phyloP scores from a whole-genome alignment of 2,113 vertebrate species.

The Ancistrus triradiatus region DNA sequence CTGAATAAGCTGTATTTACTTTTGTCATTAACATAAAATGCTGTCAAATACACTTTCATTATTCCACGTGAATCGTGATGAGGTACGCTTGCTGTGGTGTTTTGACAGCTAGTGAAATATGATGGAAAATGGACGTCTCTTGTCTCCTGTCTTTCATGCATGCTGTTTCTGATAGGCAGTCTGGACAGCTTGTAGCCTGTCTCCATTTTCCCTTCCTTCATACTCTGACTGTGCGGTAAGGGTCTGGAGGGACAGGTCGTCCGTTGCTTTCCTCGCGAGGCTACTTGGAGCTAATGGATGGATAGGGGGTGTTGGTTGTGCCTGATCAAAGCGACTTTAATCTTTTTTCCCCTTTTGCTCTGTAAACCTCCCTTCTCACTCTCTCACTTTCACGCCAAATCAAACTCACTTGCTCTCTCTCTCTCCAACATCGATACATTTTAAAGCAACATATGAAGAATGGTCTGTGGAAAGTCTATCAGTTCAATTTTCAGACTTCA shows the following conservation, averaged over 20 bases:
- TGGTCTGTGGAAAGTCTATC: no score
- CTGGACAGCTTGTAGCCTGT: slow-evolving; percentile 2
- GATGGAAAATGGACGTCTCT: neutral
- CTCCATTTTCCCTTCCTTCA: neutral
- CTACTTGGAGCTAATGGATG: slow-evolving; percentile 31
- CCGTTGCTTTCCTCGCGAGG: slow-evolving; percentile 9
- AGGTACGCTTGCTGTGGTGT: neutral
- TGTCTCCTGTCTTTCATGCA: neutral
- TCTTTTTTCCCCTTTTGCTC: neutral
- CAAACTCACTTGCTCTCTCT: neutral
- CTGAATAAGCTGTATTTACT: slow-evolving; percentile 18
- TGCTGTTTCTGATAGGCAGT: neutral
- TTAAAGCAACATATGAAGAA: slow-evolving; percentile 5
- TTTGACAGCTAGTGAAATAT: no score
- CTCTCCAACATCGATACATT: slow-evolving; percentile 4
- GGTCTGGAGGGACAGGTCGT: slow-evolving; percentile 5
- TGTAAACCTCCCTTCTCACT: neutral
- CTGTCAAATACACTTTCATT: neutral
- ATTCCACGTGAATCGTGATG: neutral
- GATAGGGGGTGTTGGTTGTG: slow-evolving; percentile 23
- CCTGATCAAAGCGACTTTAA: slow-evolving; percentile 32
- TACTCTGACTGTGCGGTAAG: neutral
- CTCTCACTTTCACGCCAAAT: slow-evolving; percentile 2
- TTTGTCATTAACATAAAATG: slow-evolving; percentile 24
- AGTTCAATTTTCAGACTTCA: no score